Percentiles rank a stretch among this genome's conserved stretches.
Conservation (phyloP, 1,140 invertebrate species). For the Octopus sinensis region DNA sequence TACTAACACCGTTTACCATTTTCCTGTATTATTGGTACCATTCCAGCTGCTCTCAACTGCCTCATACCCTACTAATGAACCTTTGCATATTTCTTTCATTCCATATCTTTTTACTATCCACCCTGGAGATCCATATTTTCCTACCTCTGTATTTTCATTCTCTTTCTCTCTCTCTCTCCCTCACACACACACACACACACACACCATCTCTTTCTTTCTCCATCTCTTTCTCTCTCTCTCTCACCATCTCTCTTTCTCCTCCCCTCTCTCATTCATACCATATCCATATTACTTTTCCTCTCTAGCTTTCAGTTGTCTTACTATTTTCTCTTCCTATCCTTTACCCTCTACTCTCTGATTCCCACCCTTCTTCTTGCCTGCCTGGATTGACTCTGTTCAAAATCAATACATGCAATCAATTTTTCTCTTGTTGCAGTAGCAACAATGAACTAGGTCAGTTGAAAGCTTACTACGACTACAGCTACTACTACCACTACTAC, state of each 20-base stretch:
- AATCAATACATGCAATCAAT: constrained; percentile 11
- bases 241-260: background rate
- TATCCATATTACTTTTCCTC: background rate
- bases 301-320: background rate
- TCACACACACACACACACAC: no score
- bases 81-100: no score
- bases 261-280: background rate
- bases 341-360: background rate
- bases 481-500: background rate
- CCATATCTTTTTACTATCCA: no score
- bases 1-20: no score
- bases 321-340: background rate
- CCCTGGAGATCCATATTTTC: no score
- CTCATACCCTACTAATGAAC: no score
- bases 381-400: background rate
- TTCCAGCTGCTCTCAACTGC: no score
- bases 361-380: background rate
- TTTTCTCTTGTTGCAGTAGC: constrained; percentile 11
- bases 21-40: no score
- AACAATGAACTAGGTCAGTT: constrained; percentile 12
- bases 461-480: background rate
- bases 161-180: background rate
- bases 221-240: background rate
- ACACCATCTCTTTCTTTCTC: background rate
- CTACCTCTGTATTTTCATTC: background rate